phyloP scores from a whole-genome alignment of 2,888 invertebrate species.

The Eristalis intricaria region DNA sequence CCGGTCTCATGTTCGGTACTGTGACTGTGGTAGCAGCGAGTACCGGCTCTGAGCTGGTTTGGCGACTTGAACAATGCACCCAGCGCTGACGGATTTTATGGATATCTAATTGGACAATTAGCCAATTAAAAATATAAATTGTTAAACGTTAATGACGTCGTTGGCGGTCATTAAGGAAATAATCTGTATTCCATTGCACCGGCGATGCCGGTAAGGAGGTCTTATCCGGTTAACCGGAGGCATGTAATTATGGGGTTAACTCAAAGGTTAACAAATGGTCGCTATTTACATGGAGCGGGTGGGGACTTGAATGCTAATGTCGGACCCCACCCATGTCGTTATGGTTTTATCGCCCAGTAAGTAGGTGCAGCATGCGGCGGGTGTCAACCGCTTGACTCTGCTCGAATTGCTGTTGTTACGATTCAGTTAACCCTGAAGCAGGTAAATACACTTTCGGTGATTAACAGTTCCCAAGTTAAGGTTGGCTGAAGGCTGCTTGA shows the following conservation, averaged over 20 bases:
- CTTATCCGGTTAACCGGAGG: not conserved
- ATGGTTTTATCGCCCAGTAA: not conserved
- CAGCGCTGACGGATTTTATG: not conserved
- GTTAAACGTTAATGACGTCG: not conserved
- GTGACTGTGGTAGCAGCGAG: not conserved
- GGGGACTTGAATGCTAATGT: not conserved
- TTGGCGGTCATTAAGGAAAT: not conserved
- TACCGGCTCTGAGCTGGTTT: not conserved
- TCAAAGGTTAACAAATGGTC: not conserved
- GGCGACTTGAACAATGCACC: not conserved
- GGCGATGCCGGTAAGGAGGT: not conserved
- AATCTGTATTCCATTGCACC: not conserved
- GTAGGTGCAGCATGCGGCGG: not conserved
- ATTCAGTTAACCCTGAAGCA: not conserved
- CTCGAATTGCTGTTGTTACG: not conserved
- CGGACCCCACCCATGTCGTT: not conserved
- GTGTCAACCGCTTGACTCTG: not conserved
- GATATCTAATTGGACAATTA: not conserved
- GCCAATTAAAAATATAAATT: not conserved
- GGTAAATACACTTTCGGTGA: not conserved
- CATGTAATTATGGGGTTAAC: not conserved
- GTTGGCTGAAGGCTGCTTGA: not conserved
- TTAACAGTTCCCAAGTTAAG: not conserved
- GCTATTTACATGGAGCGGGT: not conserved
- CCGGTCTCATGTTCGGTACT: not conserved